Base-by-base conservation (phyloP, 2,888 invertebrate species). In the Scaptomyza tumidula region DNA sequence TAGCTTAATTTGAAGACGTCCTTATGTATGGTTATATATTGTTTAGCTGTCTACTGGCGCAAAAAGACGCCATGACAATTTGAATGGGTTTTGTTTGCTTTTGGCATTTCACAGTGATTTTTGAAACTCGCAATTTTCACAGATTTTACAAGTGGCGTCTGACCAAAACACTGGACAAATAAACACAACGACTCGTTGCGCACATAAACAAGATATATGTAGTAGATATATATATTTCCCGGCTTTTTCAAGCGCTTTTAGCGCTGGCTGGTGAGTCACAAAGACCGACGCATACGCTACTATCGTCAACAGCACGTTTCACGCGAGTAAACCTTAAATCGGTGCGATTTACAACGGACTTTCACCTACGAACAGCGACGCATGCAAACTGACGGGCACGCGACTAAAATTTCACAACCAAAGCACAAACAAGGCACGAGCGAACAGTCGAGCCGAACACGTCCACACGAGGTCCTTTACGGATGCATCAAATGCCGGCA, bases 331-430 rank as follows among this genome's bases (percentile, higher is more conserved):
- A 43, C 37, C 37, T 24, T 19, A 57, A 63, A 62, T 60, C 44
- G 69, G 37, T 54, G 56, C 64, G 62, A 46, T 45, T 60, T 24
- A 9, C 13, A 56, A 43, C 63, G 49, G 68, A 81, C 86, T 71
- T 86, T 84, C 87, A 84, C 78, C 80, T 82, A 84, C 87, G 80
- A 65, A 44, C 74, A 71, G 71, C 50, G 79, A 70, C 73, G 60
- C 66, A 70, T 73, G 62, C 69, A 67, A 82, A 84, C 84, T 84
- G 78, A 70, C 64, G 24, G 71, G 56, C 81, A 85, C 77, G 83
- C 81, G 86, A 70, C 80, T 66, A 50, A 57, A 82, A 77, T 75
- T 69, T 44, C 41, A 52, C 75, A 68, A 55, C 68, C 81, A 64
- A 73, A 76, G 78, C 81, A 63, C 76, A 74, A 81, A 78, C 73